These are phyloP conservation scores for Timema cristinae DNA, from an alignment of 2,888 invertebrate genomes.

Conservation along the genomic window DNA sequence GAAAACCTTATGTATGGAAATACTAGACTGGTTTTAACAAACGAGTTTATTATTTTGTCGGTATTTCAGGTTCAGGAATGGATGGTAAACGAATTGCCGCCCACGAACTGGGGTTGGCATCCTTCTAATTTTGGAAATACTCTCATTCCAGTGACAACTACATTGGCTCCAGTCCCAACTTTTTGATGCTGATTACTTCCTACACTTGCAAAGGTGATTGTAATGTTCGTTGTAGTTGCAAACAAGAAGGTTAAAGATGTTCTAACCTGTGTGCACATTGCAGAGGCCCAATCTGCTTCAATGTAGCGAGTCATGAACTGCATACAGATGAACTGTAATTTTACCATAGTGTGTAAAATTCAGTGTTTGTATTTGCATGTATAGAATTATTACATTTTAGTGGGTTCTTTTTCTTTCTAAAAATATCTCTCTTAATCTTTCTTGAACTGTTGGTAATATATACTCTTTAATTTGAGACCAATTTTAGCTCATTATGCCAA, in stretches of 20 bases:
- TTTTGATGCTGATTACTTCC: background rate
- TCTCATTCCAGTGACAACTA: background rate
- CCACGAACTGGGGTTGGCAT: slow-evolving; percentile 4
- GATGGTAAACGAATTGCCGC: background rate
- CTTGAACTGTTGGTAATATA: too few relatives aligned
- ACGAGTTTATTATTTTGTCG: background rate
- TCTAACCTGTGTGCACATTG: background rate
- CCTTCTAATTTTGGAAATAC: background rate
- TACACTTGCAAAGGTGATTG: slow-evolving; percentile 4
- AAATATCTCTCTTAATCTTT: too few relatives aligned
- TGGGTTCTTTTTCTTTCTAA: too few relatives aligned
- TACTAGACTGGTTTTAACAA: background rate
- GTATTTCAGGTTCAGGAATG: slow-evolving; percentile 6
- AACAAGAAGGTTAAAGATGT: background rate
- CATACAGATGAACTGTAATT: background rate
- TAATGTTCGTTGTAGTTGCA: slow-evolving; percentile 1
- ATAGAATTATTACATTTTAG: too few relatives aligned
- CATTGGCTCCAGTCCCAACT: background rate
- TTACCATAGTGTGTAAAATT: too few relatives aligned
- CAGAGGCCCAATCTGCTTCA: background rate
- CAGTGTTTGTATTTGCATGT: too few relatives aligned
- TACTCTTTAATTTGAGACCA: too few relatives aligned
- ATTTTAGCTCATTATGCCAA: too few relatives aligned
- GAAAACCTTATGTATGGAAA: too few relatives aligned
- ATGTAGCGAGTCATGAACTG: background rate